A percentile compares a stretch with the other conserved stretches of the same genome.
Evolutionary conservation across 2,888 invertebrate species (phyloP).

Genomic region (Stomorhina lunata): DNA sequence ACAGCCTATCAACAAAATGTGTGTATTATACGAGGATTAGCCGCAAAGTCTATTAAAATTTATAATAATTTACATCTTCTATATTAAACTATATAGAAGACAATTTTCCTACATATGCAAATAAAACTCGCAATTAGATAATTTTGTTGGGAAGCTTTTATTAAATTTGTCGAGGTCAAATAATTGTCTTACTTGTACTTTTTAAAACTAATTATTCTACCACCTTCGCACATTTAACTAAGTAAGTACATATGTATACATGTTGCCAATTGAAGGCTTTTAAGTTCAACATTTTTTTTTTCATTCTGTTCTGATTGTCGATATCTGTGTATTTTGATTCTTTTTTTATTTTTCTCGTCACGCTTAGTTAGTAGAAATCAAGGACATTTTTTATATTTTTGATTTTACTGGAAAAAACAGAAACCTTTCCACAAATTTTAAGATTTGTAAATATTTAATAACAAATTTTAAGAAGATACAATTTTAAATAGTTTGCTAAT

Average conservation of each 20-base stretch:
- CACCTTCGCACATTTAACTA: background rate
- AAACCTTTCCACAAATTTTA: background rate
- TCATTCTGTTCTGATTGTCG: conserved; percentile 35
- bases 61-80: too few species aligned
- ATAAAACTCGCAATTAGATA: background rate
- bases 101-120: too few species aligned
- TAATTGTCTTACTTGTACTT: background rate
- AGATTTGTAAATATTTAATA: conserved; percentile 1
- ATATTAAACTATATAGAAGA: too few species aligned
- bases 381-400: conserved; percentile 25
- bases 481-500: too few species aligned
- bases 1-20: conserved; percentile 41
- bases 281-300: background rate
- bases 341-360: conserved; percentile 25
- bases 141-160: too few species aligned
- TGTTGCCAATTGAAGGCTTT: conserved; percentile 12
- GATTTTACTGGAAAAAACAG: background rate
- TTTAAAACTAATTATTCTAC: background rate
- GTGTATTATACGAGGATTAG: conserved; percentile 2
- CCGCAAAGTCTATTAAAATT: too few species aligned
- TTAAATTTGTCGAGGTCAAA: too few species aligned
- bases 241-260: background rate
- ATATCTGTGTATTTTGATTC: conserved; percentile 33
- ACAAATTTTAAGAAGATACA: too few species aligned
- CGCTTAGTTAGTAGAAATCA: conserved; percentile 55